Conservation (phyloP, 1,140 invertebrate genomes). For the Procambarus clarkii region DNA sequence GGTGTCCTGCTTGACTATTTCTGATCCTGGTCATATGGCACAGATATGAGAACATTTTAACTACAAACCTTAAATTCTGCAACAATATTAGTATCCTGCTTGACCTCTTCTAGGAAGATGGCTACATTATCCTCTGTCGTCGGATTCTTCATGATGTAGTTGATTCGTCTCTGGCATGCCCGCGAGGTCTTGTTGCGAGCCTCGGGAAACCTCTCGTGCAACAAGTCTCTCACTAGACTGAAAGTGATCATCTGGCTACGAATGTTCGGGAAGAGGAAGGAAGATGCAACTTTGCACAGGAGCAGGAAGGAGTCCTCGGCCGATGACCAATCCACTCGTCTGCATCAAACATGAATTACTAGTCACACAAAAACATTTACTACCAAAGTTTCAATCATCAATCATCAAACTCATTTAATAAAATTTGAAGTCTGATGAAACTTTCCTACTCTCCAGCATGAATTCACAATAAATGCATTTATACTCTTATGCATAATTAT, state of each 20-base stretch:
- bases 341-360: constrained; percentile 57
- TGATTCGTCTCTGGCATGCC: constrained; percentile 82
- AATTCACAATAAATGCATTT: too few relatives aligned
- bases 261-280: constrained; percentile 81
- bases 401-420: too few relatives aligned
- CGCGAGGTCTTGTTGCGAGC: constrained; percentile 83
- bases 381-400: too few relatives aligned
- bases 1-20: too few relatives aligned
- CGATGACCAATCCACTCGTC: constrained; percentile 80
- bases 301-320: constrained; percentile 82
- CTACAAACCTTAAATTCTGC: constrained; percentile 74
- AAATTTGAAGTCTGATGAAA: too few relatives aligned
- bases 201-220: constrained; percentile 77
- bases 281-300: constrained; percentile 82
- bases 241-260: constrained; percentile 77
- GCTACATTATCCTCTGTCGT: constrained; percentile 79
- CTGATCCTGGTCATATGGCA: too few relatives aligned
- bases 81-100: constrained; percentile 78
- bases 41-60: constrained; percentile 29
- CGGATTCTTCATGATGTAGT: constrained; percentile 81
- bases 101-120: constrained; percentile 81
- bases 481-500: too few relatives aligned
- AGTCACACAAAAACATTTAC: too few relatives aligned
- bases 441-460: too few relatives aligned
- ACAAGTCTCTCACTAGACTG: constrained; percentile 80